Base-by-base conservation (phyloP, 2,888 invertebrate species). In the Acanthosoma haemorrhoidale region DNA sequence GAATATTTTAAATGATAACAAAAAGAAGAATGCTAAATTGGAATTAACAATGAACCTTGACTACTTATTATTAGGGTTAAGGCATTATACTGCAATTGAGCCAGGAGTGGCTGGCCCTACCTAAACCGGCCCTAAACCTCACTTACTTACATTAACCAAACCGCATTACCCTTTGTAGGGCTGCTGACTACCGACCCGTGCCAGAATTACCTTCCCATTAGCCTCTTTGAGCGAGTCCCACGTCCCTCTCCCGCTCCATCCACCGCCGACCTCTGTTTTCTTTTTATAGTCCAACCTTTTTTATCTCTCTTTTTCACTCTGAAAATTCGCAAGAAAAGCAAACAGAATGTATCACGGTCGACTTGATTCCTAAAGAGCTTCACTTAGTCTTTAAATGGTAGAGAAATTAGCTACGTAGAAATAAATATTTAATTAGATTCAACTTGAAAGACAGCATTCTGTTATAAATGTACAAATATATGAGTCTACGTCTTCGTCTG, bases 111-210 rank as follows among this genome's bases (percentile, higher is more conserved):
- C 25, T 25, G 29, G 29, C 51, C n/a, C n/a, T n/a, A n/a, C n/a
- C n/a, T n/a, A n/a, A n/a, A n/a, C n/a, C n/a, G n/a, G n/a, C n/a
- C 51, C 21, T 51, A 51, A 51, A 51, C 18, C 51, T 51, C 61
- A 61, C 18, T 61, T 61, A 61, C 61, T 61, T 61, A 61, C 61
- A 61, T 61, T 61, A 61, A 36, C 34, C 36, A 61, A 61, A 61
- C 34, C 36, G 21, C 61, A 61, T 61, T 61, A 61, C 18, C 61
- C 61, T 61, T 61, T 61, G 61, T 61, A 21, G 38, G 18, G 16
- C 32, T 38, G 36, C 38, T 32, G 34, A 36, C 60, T 21, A 60
- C 60, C 60, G 15, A 32, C 38, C 60, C 60, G 60, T 60, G 60
- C 32, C 38, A 36, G 34, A 60, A 61, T 61, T 61, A 61, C 61